These are phyloP conservation scores for Idaea biselata DNA, from an alignment of 2,888 invertebrate species.

Conservation along the genomic window DNA sequence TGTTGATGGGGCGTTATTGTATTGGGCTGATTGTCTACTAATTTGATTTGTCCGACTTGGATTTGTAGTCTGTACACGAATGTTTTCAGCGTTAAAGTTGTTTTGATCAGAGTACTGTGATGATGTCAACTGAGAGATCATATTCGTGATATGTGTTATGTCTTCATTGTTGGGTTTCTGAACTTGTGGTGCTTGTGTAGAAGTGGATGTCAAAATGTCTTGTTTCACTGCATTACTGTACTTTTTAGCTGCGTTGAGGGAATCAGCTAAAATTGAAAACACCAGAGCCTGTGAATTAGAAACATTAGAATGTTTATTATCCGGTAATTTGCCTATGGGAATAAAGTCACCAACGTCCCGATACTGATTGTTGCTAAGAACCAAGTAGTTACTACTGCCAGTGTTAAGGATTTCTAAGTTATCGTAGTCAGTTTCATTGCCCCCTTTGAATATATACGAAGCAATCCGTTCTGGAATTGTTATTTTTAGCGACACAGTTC, in stretches of 20 bases:
- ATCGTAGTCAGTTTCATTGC: conserved; percentile 53
- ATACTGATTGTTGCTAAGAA: conserved; percentile 54
- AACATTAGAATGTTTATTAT: conserved; percentile 60
- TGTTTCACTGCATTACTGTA: conserved; percentile 63
- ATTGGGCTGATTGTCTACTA: conserved; percentile 33
- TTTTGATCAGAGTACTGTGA: conserved; percentile 53
- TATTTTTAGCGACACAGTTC: conserved; percentile 72
- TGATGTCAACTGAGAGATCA: conserved; percentile 65
- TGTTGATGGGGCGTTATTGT: conserved; percentile 34
- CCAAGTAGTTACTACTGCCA: conserved; percentile 70
- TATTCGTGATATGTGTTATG: conserved; percentile 52
- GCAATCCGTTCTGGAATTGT: conserved; percentile 71
- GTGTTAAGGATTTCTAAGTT: conserved; percentile 70
- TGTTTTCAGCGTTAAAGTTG: conserved; percentile 33
- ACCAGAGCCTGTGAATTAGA: conserved; percentile 76
- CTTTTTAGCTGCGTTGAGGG: conserved; percentile 68
- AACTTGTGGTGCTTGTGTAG: conserved; percentile 42
- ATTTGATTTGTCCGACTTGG: background rate
- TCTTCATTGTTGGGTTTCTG: conserved; percentile 56
- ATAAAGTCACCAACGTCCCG: conserved; percentile 49
- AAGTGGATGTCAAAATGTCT: conserved; percentile 43
- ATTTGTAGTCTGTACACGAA: conserved; percentile 13
- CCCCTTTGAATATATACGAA: conserved; percentile 59
- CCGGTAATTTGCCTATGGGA: conserved; percentile 61
- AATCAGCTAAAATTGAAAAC: conserved; percentile 69